These are phyloP conservation scores for Oscheius myriophilus DNA, from an alignment of 2,888 invertebrate genomes.

Conservation along the genomic window DNA sequence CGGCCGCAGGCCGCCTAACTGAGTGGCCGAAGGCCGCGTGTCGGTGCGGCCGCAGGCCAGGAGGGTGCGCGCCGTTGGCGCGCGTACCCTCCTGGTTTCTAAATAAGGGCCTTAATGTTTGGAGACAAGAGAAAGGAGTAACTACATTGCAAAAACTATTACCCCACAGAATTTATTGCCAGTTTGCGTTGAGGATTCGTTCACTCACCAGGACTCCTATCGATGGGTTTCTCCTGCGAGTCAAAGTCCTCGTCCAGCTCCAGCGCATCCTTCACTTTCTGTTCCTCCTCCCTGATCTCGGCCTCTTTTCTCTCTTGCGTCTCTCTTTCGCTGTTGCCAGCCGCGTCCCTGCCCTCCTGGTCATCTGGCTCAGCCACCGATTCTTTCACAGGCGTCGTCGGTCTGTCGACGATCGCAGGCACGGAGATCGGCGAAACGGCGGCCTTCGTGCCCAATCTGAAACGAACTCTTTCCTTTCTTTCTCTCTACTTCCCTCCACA, in stretches of 20 bases:
- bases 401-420: slow-evolving; percentile 8
- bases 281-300: slow-evolving; percentile 37
- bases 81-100: too few relatives aligned
- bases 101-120: too few relatives aligned
- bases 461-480: too few relatives aligned
- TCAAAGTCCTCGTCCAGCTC: slow-evolving; percentile 65
- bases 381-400: slow-evolving; percentile 3
- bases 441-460: neutral
- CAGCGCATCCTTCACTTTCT: slow-evolving; percentile 31
- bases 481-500: neutral
- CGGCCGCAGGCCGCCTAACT: too few relatives aligned
- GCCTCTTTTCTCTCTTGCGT: neutral
- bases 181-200: neutral
- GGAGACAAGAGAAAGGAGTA: too few relatives aligned
- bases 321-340: neutral
- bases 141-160: too few relatives aligned
- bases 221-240: slow-evolving; percentile 69
- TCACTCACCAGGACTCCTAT: slow-evolving; percentile 64
- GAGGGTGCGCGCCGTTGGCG: too few relatives aligned
- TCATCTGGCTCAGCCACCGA: neutral
- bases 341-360: neutral
- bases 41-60: too few relatives aligned
- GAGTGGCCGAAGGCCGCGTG: too few relatives aligned
- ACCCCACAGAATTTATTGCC: too few relatives aligned
- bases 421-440: neutral